Conservation (phyloP, 37 sponge, comb jelly and placozoan species). For the Crambe crambe region DNA sequence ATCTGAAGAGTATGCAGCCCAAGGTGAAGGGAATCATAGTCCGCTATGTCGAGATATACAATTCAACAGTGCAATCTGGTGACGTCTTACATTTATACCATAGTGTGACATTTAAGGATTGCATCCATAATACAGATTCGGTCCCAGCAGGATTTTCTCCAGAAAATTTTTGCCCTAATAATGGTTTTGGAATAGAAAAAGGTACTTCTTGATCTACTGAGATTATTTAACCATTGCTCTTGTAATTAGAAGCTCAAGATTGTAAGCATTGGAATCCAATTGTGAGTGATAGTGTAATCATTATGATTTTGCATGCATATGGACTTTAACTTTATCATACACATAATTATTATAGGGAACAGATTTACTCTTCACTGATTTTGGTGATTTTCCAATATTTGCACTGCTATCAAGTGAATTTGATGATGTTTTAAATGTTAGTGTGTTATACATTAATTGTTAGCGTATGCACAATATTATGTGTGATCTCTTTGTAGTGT, state of each 20-base stretch:
- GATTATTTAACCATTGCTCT: too few relatives aligned
- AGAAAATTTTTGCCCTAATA: conserved; percentile 27
- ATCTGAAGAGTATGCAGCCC: not conserved
- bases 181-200: conserved; percentile 19
- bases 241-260: too few relatives aligned
- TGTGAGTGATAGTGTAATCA: too few relatives aligned
- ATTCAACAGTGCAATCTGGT: not conserved
- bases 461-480: not conserved
- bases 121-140: not conserved
- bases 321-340: too few relatives aligned
- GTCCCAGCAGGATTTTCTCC: conserved; percentile 26
- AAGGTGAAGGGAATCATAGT: not conserved
- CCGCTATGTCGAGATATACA: not conserved
- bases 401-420: conserved; percentile 7
- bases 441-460: not conserved
- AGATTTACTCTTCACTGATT: conserved; percentile 45
- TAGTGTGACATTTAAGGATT: not conserved
- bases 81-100: not conserved
- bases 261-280: too few relatives aligned
- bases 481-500: conserved; percentile 28
- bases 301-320: too few relatives aligned
- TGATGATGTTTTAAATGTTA: conserved; percentile 7
- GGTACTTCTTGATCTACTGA: not conserved
- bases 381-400: conserved; percentile 74
- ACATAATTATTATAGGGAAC: conserved; percentile 30